These are phyloP conservation scores for Lepidocolaptes lacrymiger DNA, from an alignment of 2,797 vertebrate species.

Conservation along the genomic window DNA sequence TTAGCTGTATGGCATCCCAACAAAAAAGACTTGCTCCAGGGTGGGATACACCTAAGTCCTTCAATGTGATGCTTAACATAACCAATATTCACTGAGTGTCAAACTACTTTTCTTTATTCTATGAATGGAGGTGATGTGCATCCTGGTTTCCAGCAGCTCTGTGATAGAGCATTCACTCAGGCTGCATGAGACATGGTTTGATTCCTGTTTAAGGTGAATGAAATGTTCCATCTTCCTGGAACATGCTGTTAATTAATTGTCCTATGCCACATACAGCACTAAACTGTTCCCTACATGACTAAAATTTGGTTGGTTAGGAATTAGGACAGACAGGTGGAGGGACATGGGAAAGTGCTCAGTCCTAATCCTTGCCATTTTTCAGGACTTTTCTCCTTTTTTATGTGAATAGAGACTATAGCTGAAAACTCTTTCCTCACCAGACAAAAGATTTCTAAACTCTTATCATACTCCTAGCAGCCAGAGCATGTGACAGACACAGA, in stretches of 20 bases:
- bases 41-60: background rate
- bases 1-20: background rate
- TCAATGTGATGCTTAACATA: background rate
- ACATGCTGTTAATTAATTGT: background rate
- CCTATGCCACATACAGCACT: background rate
- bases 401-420: background rate
- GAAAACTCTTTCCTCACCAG: background rate
- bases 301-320: background rate
- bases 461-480: background rate
- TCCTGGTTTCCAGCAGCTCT: background rate
- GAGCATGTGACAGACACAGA: background rate
- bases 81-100: background rate
- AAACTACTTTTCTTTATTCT: background rate
- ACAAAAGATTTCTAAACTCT: background rate
- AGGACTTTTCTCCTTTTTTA: background rate
- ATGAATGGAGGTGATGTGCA: background rate
- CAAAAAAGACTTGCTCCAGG: background rate
- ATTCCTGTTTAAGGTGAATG: rapidly evolving
- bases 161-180: background rate
- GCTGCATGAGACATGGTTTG: background rate
- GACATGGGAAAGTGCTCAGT: rapidly evolving
- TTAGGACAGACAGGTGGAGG: background rate
- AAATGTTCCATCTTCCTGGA: background rate
- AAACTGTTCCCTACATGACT: background rate
- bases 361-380: background rate